Conservation (phyloP, 2,113 vertebrate genomes). For the Hydrochoerus hydrochaeris region DNA sequence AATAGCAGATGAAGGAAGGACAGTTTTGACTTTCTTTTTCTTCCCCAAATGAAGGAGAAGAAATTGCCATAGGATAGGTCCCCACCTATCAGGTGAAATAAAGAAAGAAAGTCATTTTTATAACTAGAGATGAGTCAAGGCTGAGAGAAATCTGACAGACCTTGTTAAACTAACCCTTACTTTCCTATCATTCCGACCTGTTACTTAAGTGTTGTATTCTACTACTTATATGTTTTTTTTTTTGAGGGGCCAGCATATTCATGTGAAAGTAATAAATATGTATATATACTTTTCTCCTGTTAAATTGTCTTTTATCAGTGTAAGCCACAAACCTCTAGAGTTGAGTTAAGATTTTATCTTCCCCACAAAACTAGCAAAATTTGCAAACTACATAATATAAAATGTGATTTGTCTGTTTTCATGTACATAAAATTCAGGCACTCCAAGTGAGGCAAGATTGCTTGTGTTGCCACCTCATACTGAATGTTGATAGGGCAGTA, state of each 20-base stretch:
- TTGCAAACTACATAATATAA: constrained; percentile 11
- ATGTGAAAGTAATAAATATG: not conserved
- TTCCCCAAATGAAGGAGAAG: not conserved
- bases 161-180: not conserved
- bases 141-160: not conserved
- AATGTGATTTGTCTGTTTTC: not conserved
- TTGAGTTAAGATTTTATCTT: not conserved
- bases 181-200: not conserved
- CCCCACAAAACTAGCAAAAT: not conserved
- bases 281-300: not conserved
- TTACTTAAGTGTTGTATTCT: not conserved
- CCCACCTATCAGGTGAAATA: not conserved
- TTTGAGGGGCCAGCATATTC: not conserved
- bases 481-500: not conserved
- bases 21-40: not conserved
- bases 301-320: not conserved
- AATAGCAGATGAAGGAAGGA: not conserved
- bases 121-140: not conserved
- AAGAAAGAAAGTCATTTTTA: not conserved
- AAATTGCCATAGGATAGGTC: not conserved
- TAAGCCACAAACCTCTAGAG: not conserved
- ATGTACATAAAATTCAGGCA: not conserved
- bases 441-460: not conserved
- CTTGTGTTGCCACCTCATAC: not conserved
- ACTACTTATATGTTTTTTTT: not conserved